Base-by-base conservation (phyloP, 2,113 vertebrate species). In the Carassius auratus region DNA sequence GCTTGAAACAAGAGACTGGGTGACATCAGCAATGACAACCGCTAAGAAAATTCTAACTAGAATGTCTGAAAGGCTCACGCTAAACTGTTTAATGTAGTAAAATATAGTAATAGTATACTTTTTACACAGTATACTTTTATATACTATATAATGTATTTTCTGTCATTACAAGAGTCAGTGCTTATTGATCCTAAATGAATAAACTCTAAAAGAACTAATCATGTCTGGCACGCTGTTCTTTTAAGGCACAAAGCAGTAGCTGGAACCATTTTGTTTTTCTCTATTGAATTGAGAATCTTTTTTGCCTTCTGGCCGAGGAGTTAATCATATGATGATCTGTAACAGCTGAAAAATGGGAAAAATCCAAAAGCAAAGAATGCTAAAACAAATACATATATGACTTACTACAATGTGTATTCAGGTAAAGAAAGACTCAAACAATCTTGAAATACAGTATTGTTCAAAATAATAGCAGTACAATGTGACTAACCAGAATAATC, bases 271-370 rank as follows among this genome's bases (percentile, higher is more conserved):
- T 81, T 90, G 89, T 85, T 88, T 68, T 82, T 90, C 91, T 94
- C 91, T 94, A 93, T 93, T 90, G 86, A 94, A 94, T 93, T 92
- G 89, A 92, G 83, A 86, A 89, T 91, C 88, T 91, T 93, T 94
- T 91, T 93, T 90, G 87, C 85, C 87, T 93, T 93, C 92, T 91
- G 87, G 89, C 84, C 76, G 88, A 92, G 92, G 90, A 93, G 90
- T 91, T 88, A 92, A 87, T 90, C 90, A 91, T 89, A 88, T 59
- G 77, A 92, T 83, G 87, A 85, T 80, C 89, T 90, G 38, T 84
- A 85, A 88, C 87, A 82, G 64, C 93, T 89, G 86, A 83, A 91
- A 91, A 92, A 92, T 90, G 81, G 90, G 91, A 92, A 78, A 52
- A 52, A 84, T 62, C 87, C 77, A 62, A 86, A 84, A 83, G 78